phyloP scores from a whole-genome alignment of 2,113 vertebrate genomes.

The Cyprinodon brontotheroides region DNA sequence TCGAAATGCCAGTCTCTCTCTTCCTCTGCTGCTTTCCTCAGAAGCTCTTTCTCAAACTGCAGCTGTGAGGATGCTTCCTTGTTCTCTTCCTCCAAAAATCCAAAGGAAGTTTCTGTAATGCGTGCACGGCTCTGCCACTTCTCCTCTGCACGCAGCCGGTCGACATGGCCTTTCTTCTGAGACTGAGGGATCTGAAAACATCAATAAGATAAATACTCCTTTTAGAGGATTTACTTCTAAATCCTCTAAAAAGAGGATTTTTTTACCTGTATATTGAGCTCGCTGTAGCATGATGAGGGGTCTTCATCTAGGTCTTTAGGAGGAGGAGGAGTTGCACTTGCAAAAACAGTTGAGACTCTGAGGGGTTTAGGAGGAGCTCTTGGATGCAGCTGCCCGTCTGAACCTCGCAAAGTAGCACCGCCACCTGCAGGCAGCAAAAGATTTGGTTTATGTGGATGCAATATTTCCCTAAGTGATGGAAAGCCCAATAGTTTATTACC shows the following conservation, averaged over 20 bases:
- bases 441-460: not conserved
- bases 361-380: conserved; percentile 85
- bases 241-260: not conserved
- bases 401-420: conserved; percentile 77
- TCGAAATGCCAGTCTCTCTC: conserved; percentile 71
- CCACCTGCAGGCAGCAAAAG: conserved; percentile 43
- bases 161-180: conserved; percentile 73
- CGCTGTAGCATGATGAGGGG: conserved; percentile 78
- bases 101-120: conserved; percentile 83
- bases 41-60: conserved; percentile 17
- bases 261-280: conserved; percentile 78
- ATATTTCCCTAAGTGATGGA: not conserved
- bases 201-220: conserved; percentile 3
- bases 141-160: conserved; percentile 79
- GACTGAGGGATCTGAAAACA: conserved; percentile 58
- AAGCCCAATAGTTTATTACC: conserved; percentile 25
- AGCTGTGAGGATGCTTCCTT: conserved; percentile 27
- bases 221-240: not conserved
- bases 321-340: conserved; percentile 50
- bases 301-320: conserved; percentile 37
- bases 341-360: conserved; percentile 76
- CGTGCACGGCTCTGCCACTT: conserved; percentile 81
- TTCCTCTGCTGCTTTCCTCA: conserved; percentile 34
- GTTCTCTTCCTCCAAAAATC: conserved; percentile 79
- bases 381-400: conserved; percentile 86